These are phyloP conservation scores for Mythimna pallens DNA, from an alignment of 2,888 invertebrate genomes.

Conservation along the genomic window DNA sequence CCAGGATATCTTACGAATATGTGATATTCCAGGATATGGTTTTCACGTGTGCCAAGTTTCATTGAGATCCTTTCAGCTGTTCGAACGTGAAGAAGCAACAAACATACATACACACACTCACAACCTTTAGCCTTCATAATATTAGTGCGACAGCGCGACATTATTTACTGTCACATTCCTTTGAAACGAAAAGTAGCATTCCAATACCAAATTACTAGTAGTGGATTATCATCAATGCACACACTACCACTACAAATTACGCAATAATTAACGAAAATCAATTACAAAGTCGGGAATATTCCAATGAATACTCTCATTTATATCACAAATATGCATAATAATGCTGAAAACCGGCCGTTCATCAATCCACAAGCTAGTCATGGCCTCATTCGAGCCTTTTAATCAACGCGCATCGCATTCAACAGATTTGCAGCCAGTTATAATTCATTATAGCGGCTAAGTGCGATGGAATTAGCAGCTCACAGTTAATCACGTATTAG, in stretches of 20 bases:
- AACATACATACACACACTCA: too few relatives aligned
- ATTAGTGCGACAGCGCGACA: too few relatives aligned
- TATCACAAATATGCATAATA: constrained; percentile 37
- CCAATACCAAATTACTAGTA: not conserved
- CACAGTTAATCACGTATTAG: constrained; percentile 53
- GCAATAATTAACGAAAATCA: constrained; percentile 36
- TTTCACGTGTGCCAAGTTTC: too few relatives aligned
- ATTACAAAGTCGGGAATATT: constrained; percentile 36
- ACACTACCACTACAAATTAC: not conserved
- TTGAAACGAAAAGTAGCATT: too few relatives aligned
- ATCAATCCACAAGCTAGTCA: constrained; percentile 34
- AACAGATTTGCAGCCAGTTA: constrained; percentile 59
- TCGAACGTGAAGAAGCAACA: too few relatives aligned
- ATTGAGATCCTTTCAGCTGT: too few relatives aligned
- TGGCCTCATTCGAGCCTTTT: constrained; percentile 46
- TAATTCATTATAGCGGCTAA: constrained; percentile 50
- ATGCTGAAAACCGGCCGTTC: constrained; percentile 33
- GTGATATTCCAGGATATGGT: too few relatives aligned
- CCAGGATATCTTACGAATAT: too few relatives aligned
- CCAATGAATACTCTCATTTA: constrained; percentile 8
- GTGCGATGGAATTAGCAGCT: constrained; percentile 50
- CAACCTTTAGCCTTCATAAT: too few relatives aligned
- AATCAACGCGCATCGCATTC: constrained; percentile 58
- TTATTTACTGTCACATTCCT: too few relatives aligned
- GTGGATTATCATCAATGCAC: not conserved